A percentile compares a stretch with the other conserved stretches of the same genome.
These are phyloP conservation scores for Uria lomvia DNA, from an alignment of 2,113 vertebrate genomes.

Conservation along the genomic window DNA sequence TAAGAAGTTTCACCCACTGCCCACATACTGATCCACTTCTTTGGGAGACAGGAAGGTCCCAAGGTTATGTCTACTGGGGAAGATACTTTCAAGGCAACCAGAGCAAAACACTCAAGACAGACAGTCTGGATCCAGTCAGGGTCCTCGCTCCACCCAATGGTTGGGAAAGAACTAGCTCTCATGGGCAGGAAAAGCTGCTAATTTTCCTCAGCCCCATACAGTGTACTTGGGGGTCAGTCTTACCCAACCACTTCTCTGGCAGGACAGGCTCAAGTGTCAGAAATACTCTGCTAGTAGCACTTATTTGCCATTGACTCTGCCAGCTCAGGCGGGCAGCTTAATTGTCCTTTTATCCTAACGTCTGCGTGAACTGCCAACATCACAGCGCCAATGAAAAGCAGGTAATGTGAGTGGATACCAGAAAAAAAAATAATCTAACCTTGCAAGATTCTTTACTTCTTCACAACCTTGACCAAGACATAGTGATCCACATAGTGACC, in stretches of 20 bases:
- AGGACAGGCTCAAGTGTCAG: not conserved
- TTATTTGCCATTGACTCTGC: not conserved
- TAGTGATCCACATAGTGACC: not conserved
- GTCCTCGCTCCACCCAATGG: fast-evolving
- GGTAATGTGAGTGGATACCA: not conserved
- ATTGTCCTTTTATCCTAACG: not conserved
- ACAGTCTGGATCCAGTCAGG: not conserved
- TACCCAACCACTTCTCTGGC: not conserved
- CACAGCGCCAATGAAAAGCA: not conserved
- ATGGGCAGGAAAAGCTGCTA: not conserved
- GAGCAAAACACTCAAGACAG: not conserved
- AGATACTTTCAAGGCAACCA: not conserved
- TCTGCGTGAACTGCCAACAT: not conserved
- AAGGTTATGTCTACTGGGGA: not conserved
- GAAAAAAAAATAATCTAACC: not conserved
- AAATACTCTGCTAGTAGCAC: not conserved
- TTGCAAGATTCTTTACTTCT: not conserved
- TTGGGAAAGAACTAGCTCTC: not conserved
- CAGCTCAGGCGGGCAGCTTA: not conserved
- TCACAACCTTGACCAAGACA: not conserved
- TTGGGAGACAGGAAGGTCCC: not conserved
- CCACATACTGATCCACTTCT: not conserved
- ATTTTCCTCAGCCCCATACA: not conserved
- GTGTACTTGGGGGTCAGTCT: not conserved
- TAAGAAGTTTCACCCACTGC: not conserved